Percentiles rank a stretch among this genome's conserved stretches.
Evolutionary conservation across 1,140 invertebrate genomes (phyloP).

Genomic region (Bradysia coprophila): DNA sequence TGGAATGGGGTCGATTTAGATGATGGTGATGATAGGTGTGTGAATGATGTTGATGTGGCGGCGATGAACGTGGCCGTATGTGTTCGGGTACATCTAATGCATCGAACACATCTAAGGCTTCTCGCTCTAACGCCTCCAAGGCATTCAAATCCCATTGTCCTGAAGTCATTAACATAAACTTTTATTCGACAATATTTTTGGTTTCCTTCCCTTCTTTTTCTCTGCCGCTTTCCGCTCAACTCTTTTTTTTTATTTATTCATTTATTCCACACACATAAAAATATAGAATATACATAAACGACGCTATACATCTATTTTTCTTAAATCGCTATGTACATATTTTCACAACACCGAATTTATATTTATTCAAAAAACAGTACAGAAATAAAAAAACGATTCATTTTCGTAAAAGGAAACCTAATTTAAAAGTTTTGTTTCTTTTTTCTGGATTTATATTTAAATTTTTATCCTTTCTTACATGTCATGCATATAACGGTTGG

Average conservation of each 20-base stretch:
- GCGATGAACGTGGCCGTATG: background rate
- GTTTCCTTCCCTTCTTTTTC: background rate
- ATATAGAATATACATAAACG: background rate
- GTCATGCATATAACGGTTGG: too few relatives aligned
- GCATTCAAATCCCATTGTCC: slow-evolving; percentile 22
- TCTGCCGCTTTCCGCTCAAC: too few relatives aligned
- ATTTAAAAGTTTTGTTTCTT: too few relatives aligned
- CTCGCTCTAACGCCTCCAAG: slow-evolving; percentile 21
- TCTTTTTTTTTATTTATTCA: too few relatives aligned
- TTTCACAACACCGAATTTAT: too few relatives aligned
- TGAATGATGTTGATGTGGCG: background rate
- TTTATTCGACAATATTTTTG: background rate
- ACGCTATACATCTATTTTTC: background rate
- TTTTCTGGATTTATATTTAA: too few relatives aligned
- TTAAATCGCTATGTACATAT: background rate
- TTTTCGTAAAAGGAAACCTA: too few relatives aligned
- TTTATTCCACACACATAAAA: background rate
- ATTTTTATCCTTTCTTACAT: too few relatives aligned
- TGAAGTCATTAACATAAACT: slow-evolving; percentile 12
- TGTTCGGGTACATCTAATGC: background rate
- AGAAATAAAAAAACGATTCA: too few relatives aligned
- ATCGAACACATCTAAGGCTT: slow-evolving; percentile 6
- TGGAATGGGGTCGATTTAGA: background rate
- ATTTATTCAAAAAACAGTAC: too few relatives aligned
- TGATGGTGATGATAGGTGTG: background rate